A percentile compares a stretch with the other conserved stretches of the same genome.
phyloP scores from a whole-genome alignment of 2,797 vertebrate species.

The Falco biarmicus region DNA sequence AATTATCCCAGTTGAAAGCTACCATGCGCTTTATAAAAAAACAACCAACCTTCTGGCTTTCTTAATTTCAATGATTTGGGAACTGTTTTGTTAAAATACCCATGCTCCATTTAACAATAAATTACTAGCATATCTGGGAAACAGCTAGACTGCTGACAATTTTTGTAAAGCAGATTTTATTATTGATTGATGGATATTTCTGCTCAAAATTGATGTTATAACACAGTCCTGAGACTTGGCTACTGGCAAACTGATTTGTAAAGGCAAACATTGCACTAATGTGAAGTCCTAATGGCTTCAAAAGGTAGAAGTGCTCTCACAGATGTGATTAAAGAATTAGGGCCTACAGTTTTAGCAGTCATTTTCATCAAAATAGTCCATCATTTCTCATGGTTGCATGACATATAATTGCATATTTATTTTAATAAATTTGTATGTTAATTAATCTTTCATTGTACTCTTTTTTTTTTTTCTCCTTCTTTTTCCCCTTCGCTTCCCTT shows the following conservation, averaged over 20 bases:
- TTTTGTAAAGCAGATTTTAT: neutral
- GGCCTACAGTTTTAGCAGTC: neutral
- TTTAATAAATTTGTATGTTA: neutral
- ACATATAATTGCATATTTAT: neutral
- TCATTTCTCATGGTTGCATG: neutral
- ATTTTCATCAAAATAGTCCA: neutral
- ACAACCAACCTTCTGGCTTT: neutral
- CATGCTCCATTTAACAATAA: neutral
- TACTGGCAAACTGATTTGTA: neutral
- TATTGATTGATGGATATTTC: neutral
- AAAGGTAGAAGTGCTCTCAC: neutral
- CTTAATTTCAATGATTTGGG: neutral
- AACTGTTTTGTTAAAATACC: neutral
- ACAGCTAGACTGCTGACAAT: neutral
- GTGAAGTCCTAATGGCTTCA: neutral
- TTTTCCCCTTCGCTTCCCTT: no score
- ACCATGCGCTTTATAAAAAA: neutral
- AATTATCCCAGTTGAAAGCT: neutral
- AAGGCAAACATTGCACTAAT: neutral
- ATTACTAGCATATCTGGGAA: neutral
- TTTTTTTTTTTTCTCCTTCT: neutral
- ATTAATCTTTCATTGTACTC: neutral
- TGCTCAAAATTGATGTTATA: neutral
- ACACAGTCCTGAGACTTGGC: neutral
- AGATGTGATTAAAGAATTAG: neutral